Evolutionary conservation across 2,888 invertebrate species (phyloP).

Genomic region (Spialia ferax): DNA sequence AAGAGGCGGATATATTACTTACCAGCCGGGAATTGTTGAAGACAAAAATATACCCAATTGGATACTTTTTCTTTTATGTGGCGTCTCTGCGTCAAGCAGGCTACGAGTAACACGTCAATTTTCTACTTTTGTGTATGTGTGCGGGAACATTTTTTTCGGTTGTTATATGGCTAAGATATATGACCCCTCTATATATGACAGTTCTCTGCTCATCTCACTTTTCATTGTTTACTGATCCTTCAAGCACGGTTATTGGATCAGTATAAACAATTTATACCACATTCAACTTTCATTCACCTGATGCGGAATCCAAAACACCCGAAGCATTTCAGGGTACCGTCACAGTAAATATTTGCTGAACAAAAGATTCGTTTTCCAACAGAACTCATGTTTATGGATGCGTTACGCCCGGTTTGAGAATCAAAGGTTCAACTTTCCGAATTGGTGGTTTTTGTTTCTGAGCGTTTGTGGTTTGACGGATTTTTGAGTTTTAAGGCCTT

Average conservation of each 20-base stretch:
- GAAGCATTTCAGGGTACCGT: constrained; percentile 16
- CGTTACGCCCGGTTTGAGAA: constrained; percentile 29
- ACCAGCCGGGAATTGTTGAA: too few species aligned
- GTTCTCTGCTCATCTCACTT: not conserved
- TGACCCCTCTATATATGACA: too few species aligned
- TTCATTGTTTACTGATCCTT: not conserved
- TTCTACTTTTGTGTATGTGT: too few species aligned
- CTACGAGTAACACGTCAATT: too few species aligned
- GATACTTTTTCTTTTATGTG: too few species aligned
- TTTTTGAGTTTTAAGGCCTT: constrained; percentile 21
- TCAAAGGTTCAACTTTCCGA: constrained; percentile 33
- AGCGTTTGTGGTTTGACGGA: not conserved
- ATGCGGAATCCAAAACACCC: constrained; percentile 32
- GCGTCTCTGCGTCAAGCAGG: too few species aligned
- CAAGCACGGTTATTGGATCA: constrained; percentile 18
- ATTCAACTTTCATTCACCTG: constrained; percentile 34
- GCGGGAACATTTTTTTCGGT: too few species aligned
- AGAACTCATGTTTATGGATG: constrained; percentile 40
- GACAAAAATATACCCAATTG: too few species aligned
- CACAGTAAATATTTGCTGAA: constrained; percentile 33
- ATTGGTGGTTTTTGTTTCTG: constrained; percentile 35
- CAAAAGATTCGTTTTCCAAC: constrained; percentile 38
- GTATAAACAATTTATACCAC: constrained; percentile 29
- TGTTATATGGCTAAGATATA: too few species aligned
- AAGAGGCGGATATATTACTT: too few species aligned